Conservation (phyloP, 2,797 vertebrate species). For the Pipistrellus pygmaeus region DNA sequence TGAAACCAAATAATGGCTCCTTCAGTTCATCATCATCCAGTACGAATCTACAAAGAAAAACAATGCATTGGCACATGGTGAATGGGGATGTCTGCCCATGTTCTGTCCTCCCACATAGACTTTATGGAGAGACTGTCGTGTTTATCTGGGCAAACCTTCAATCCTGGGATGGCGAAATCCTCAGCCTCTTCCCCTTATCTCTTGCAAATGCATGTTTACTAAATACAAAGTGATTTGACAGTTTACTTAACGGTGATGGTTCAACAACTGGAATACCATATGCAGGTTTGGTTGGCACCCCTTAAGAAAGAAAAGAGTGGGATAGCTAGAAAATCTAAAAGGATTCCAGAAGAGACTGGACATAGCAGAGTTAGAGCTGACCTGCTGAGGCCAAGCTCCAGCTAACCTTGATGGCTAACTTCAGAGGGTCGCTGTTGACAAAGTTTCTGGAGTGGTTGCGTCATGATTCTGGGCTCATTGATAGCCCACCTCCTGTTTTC, state of each 20-base stretch:
- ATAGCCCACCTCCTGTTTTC: background rate
- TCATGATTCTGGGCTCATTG: background rate
- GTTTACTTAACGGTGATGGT: background rate
- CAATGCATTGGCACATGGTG: background rate
- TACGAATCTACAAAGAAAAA: background rate
- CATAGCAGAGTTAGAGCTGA: background rate
- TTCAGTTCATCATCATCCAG: background rate
- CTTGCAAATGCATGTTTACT: background rate
- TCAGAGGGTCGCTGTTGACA: background rate
- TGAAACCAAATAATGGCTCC: background rate
- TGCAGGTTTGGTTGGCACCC: background rate
- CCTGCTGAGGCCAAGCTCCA: background rate
- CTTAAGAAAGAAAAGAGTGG: background rate
- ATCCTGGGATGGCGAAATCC: background rate
- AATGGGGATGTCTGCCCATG: background rate
- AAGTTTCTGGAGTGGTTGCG: background rate
- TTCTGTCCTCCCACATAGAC: background rate
- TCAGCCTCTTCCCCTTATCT: background rate
- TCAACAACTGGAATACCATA: background rate
- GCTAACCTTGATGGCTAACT: background rate
- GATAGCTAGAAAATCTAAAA: background rate
- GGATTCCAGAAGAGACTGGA: background rate
- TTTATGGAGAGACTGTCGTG: background rate
- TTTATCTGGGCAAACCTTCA: background rate
- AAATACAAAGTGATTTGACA: background rate